phyloP scores from a whole-genome alignment of 2,113 vertebrate genomes.

The Lamprotornis superbus region DNA sequence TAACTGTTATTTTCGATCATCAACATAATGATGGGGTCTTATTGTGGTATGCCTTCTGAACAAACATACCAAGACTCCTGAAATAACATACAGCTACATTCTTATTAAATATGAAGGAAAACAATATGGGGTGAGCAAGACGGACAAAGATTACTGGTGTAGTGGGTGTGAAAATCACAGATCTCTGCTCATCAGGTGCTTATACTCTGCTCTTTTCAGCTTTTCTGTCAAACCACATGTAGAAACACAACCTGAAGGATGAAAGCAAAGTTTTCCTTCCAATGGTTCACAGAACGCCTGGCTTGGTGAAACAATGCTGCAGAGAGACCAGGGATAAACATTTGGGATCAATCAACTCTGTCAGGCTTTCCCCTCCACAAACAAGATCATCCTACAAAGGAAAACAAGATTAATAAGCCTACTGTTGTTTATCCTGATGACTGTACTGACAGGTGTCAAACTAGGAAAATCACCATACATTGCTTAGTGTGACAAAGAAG shows the following conservation, averaged over 20 bases:
- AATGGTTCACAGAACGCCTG: background rate
- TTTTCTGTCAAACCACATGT: background rate
- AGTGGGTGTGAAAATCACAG: background rate
- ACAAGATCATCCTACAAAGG: background rate
- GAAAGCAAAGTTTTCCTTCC: background rate
- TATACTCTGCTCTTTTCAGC: background rate
- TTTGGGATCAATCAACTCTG: background rate
- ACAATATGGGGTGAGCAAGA: background rate
- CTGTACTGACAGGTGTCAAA: background rate
- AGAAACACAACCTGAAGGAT: background rate
- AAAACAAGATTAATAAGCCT: background rate
- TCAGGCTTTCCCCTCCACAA: background rate
- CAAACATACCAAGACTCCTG: background rate
- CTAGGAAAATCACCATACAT: background rate
- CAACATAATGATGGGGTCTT: conserved; percentile 31
- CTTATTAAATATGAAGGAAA: conserved; percentile 11
- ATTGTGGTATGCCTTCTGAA: conserved; percentile 11
- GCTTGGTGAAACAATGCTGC: background rate
- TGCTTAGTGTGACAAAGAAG: background rate
- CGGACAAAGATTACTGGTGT: background rate
- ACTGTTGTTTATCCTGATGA: background rate
- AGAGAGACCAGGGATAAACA: background rate
- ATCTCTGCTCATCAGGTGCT: background rate
- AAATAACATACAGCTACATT: background rate
- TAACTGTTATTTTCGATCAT: conserved; percentile 40